Conservation (phyloP, 2,888 invertebrate species). For the Cataglyphis albicans region DNA sequence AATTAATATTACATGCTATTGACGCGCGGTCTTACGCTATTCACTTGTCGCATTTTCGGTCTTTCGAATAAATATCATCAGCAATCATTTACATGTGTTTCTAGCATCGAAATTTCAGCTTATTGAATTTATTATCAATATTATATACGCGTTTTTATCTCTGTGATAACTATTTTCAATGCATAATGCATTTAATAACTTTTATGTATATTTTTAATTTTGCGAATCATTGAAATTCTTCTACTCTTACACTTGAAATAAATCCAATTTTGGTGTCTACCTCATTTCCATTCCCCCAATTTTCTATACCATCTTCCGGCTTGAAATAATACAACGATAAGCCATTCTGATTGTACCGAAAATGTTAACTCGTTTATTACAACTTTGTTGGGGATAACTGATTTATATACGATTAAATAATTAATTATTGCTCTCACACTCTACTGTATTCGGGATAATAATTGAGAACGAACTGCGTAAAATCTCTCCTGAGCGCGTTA, state of each 20-base stretch:
- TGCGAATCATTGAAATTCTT: not conserved
- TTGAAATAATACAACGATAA: not conserved
- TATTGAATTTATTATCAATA: not conserved
- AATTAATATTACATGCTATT: conserved; percentile 43
- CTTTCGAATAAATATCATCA: conserved; percentile 15
- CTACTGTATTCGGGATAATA: not conserved
- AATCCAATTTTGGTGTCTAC: not conserved
- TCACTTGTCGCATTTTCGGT: conserved; percentile 20
- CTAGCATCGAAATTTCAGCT: not conserved
- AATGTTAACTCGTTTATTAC: not conserved
- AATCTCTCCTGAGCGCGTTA: not conserved
- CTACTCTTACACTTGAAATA: not conserved
- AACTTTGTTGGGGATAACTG: not conserved
- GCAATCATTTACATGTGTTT: not conserved
- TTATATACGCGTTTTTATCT: not conserved
- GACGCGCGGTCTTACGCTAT: conserved; percentile 9
- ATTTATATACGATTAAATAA: not conserved
- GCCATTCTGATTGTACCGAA: not conserved
- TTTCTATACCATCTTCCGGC: not conserved
- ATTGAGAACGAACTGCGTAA: conserved; percentile 1
- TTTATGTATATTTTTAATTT: not conserved
- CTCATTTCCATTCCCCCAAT: not conserved
- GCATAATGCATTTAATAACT: not conserved
- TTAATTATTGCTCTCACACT: conserved; percentile 2
- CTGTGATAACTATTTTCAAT: not conserved